A percentile compares a stretch with the other conserved stretches of the same genome.
phyloP scores from a whole-genome alignment of 1,140 invertebrate species.

The Heliothis subflexa region DNA sequence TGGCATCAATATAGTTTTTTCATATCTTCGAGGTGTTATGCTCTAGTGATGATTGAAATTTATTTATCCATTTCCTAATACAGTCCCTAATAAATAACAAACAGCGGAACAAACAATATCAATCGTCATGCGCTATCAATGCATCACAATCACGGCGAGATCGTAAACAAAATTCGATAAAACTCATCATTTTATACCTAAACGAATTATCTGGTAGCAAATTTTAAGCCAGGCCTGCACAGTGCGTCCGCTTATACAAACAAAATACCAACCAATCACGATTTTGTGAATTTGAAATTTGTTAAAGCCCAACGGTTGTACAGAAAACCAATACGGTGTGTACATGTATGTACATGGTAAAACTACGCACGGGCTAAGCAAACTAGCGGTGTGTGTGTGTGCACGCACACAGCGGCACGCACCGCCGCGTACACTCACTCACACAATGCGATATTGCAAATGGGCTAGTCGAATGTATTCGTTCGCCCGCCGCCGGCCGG shows the following conservation, averaged over 20 bases:
- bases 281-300: conserved; percentile 86
- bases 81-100: conserved; percentile 41
- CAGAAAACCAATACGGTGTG: conserved; percentile 83
- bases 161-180: conserved; percentile 76
- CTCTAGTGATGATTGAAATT: conserved; percentile 47
- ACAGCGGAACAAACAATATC: conserved; percentile 57
- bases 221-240: conserved; percentile 72
- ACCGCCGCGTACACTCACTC: conserved; percentile 67
- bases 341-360: conserved; percentile 75
- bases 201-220: conserved; percentile 78
- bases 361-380: conserved; percentile 84
- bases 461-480: conserved; percentile 85
- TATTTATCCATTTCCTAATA: conserved; percentile 41
- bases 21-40: conserved; percentile 54
- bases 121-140: conserved; percentile 48
- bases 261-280: conserved; percentile 85
- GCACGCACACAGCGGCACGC: conserved; percentile 55
- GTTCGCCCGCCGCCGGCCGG: conserved; percentile 77
- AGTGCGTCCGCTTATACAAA: conserved; percentile 80
- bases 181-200: conserved; percentile 80
- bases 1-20: conserved; percentile 57
- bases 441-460: conserved; percentile 84
- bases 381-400: conserved; percentile 62
- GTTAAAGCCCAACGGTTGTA: conserved; percentile 79
- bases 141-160: conserved; percentile 66